Conservation (phyloP, 2,797 vertebrate genomes). For the Xiphophorus birchmanni region DNA sequence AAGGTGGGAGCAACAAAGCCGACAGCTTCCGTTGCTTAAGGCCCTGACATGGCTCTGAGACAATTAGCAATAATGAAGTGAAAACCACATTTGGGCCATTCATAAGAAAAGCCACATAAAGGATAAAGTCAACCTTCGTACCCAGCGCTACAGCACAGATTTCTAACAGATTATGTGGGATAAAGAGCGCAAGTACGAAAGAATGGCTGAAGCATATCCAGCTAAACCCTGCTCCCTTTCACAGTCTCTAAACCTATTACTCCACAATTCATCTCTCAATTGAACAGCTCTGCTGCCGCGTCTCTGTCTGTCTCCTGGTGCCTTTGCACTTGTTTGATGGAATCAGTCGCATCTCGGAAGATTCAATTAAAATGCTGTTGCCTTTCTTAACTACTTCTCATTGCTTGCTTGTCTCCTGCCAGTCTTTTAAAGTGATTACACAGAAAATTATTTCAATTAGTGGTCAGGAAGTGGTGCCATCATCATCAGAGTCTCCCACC, state of each 20-base stretch:
- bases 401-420: constrained; percentile 72
- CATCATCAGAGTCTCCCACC: constrained; percentile 64
- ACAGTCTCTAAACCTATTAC: constrained; percentile 68
- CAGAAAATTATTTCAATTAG: constrained; percentile 81
- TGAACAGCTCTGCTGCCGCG: constrained; percentile 58
- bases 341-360: constrained; percentile 69
- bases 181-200: constrained; percentile 55
- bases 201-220: constrained; percentile 65
- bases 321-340: constrained; percentile 63
- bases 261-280: constrained; percentile 63
- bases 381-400: constrained; percentile 64
- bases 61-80: constrained; percentile 6
- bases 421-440: constrained; percentile 81
- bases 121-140: constrained; percentile 52
- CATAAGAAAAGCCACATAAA: constrained; percentile 47
- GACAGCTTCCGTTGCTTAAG: not conserved
- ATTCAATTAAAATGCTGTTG: constrained; percentile 75
- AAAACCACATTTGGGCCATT: constrained; percentile 46
- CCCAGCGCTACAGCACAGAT: constrained; percentile 49
- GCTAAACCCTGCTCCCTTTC: constrained; percentile 62
- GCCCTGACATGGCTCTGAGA: constrained; percentile 11
- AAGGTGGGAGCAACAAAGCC: constrained; percentile 18
- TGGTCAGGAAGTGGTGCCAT: constrained; percentile 75
- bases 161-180: constrained; percentile 72
- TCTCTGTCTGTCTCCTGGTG: constrained; percentile 55